Percentiles rank a stretch among this genome's conserved stretches.
These are phyloP conservation scores for Drosophila ficusphila DNA, from an alignment of 1,140 invertebrate genomes.

Conservation along the genomic window DNA sequence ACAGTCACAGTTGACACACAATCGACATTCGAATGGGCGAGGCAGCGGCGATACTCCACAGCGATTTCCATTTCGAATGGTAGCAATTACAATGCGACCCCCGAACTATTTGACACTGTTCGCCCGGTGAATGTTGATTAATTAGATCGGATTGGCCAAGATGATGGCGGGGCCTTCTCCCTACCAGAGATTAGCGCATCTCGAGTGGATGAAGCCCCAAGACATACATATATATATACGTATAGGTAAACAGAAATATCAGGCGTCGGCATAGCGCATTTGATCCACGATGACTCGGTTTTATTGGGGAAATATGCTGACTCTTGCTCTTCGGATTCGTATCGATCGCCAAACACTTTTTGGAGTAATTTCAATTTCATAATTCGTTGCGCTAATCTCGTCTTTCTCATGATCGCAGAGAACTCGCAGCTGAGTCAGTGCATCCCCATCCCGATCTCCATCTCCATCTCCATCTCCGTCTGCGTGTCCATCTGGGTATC, in stretches of 20 bases:
- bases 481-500: no score
- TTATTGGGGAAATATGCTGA: slow-evolving; percentile 68
- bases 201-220: slow-evolving; percentile 31
- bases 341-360: slow-evolving; percentile 81
- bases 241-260: slow-evolving; percentile 47
- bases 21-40: slow-evolving; percentile 29
- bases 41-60: slow-evolving; percentile 17
- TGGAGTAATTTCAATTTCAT: slow-evolving; percentile 83
- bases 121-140: slow-evolving; percentile 67
- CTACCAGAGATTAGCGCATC: slow-evolving; percentile 70
- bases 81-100: slow-evolving; percentile 45
- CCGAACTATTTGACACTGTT: slow-evolving; percentile 65
- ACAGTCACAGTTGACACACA: slow-evolving; percentile 57
- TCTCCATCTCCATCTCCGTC: neutral
- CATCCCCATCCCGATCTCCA: slow-evolving; percentile 34
- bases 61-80: slow-evolving; percentile 36
- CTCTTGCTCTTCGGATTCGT: slow-evolving; percentile 53
- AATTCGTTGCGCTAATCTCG: slow-evolving; percentile 82
- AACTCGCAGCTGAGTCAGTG: slow-evolving; percentile 38
- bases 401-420: slow-evolving; percentile 66
- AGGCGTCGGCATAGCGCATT: slow-evolving; percentile 69
- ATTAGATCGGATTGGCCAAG: slow-evolving; percentile 59
- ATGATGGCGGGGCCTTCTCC: neutral
- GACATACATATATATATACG: slow-evolving; percentile 32
- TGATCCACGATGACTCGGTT: slow-evolving; percentile 70